These are phyloP conservation scores for Villa cingulata DNA, from an alignment of 2,888 invertebrate species.

Conservation along the genomic window DNA sequence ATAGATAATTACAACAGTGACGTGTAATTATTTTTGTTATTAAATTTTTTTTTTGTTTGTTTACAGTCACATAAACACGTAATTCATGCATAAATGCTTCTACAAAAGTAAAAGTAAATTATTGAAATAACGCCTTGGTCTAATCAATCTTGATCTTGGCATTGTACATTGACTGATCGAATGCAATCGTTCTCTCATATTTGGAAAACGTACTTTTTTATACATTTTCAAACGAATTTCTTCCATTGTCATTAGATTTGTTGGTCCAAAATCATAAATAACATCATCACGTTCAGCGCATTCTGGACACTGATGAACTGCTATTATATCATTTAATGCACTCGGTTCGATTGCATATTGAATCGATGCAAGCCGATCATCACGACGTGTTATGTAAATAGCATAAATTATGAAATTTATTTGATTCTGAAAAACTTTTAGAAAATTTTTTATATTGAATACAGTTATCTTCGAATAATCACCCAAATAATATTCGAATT, in stretches of 20 bases:
- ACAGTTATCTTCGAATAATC: slow-evolving; percentile 44
- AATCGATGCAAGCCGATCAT: not conserved
- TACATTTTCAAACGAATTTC: slow-evolving; percentile 24
- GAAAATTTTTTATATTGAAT: slow-evolving; percentile 41
- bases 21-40: too few species aligned
- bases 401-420: not conserved
- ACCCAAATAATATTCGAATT: slow-evolving; percentile 40
- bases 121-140: not conserved
- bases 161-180: slow-evolving; percentile 32
- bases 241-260: slow-evolving; percentile 13
- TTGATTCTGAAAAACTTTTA: not conserved
- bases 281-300: slow-evolving; percentile 34
- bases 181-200: slow-evolving; percentile 34
- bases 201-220: slow-evolving; percentile 31
- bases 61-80: too few species aligned
- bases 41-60: too few species aligned
- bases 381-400: not conserved
- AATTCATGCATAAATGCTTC: too few species aligned
- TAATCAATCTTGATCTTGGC: slow-evolving; percentile 26
- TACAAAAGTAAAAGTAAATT: not conserved
- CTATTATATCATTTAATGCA: slow-evolving; percentile 38
- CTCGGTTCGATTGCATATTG: slow-evolving; percentile 26
- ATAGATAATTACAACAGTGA: too few species aligned
- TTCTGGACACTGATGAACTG: slow-evolving; percentile 34
- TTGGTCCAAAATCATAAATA: slow-evolving; percentile 27